phyloP scores from a whole-genome alignment of 2,113 vertebrate genomes.

The Muntiacus muntjak region DNA sequence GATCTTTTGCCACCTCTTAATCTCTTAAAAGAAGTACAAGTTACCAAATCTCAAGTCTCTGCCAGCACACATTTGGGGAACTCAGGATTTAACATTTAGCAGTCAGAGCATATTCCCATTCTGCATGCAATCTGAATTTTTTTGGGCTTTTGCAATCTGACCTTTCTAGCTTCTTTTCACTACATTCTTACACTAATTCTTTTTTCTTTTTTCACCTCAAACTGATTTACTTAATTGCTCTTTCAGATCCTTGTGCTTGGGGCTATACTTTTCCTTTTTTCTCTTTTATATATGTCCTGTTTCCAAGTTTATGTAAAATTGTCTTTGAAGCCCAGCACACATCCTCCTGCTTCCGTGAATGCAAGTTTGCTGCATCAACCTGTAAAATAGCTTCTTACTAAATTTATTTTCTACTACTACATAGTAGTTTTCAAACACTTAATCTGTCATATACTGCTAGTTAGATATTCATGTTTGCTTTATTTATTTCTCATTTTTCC shows the following conservation, averaged over 20 bases:
- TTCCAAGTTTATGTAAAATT: background rate
- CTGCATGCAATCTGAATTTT: background rate
- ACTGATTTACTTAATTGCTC: constrained; percentile 5
- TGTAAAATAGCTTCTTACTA: background rate
- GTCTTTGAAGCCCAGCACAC: background rate
- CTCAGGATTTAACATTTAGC: background rate
- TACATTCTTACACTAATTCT: background rate
- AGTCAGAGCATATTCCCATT: background rate
- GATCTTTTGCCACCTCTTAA: background rate
- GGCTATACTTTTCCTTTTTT: background rate
- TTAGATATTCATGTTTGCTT: background rate
- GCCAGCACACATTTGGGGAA: background rate
- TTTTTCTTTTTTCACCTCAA: constrained; percentile 10
- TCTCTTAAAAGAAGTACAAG: background rate
- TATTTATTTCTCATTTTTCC: background rate
- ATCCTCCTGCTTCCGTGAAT: background rate
- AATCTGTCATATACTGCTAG: background rate
- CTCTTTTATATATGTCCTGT: background rate
- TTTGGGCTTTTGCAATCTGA: background rate
- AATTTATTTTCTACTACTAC: constrained; percentile 9
- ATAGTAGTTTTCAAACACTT: constrained; percentile 7
- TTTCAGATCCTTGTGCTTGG: background rate
- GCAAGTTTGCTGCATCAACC: background rate
- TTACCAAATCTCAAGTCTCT: constrained; percentile 20
- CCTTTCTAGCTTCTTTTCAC: background rate